Evolutionary conservation across 64 coral and sea anemone genomes (phyloP).

Genomic region (Dendrophyllia cribrosa): DNA sequence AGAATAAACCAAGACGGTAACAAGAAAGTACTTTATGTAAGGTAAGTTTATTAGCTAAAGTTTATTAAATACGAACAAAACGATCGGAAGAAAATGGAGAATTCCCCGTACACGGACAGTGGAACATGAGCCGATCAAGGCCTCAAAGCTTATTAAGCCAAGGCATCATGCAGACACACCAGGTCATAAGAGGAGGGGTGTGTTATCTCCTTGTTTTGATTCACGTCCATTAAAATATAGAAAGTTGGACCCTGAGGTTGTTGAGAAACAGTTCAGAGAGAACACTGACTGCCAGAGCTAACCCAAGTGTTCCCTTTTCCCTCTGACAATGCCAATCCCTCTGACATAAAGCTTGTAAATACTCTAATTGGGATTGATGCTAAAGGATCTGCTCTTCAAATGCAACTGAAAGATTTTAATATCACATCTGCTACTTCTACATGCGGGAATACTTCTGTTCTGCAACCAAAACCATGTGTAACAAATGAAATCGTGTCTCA

Average conservation of each 20-base stretch:
- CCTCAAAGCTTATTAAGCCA: slow-evolving; percentile 63
- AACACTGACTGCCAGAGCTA: slow-evolving; percentile 18
- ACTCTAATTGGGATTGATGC: slow-evolving; percentile 65
- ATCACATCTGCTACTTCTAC: slow-evolving; percentile 7
- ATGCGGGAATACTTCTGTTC: neutral
- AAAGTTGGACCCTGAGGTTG: slow-evolving; percentile 50
- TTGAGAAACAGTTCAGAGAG: slow-evolving; percentile 68
- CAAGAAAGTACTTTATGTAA: slow-evolving; percentile 67
- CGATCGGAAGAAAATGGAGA: slow-evolving; percentile 60
- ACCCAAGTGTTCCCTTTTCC: slow-evolving; percentile 73
- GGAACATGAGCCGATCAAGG: slow-evolving; percentile 64
- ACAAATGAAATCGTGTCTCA: neutral
- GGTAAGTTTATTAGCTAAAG: neutral
- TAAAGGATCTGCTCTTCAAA: slow-evolving; percentile 75
- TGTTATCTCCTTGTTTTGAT: slow-evolving; percentile 67
- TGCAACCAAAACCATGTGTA: slow-evolving; percentile 41
- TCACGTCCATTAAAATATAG: slow-evolving; percentile 62
- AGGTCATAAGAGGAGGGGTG: slow-evolving; percentile 67
- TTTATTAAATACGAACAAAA: neutral
- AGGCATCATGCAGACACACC: slow-evolving; percentile 67
- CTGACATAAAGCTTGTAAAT: slow-evolving; percentile 37
- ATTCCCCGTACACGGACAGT: slow-evolving; percentile 70
- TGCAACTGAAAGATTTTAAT: slow-evolving; percentile 79
- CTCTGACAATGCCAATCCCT: slow-evolving; percentile 67
- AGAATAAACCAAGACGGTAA: slow-evolving; percentile 40